Base-by-base conservation (phyloP, 2,797 vertebrate species). In the Sebastiscus tertius region DNA sequence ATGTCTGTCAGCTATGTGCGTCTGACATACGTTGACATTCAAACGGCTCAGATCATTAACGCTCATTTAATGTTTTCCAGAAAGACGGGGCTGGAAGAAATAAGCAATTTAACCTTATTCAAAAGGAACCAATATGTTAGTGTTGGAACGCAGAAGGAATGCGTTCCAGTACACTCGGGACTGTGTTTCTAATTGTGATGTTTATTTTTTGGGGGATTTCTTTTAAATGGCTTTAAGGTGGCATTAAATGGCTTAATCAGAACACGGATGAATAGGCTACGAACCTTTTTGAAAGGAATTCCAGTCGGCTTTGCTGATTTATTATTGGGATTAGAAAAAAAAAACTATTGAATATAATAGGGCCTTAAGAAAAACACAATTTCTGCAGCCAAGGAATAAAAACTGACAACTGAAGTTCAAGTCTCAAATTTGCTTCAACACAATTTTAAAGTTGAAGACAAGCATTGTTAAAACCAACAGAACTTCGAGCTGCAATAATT, bases 41-140 rank as follows among this genome's bases (percentile, higher is more conserved):
- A 76, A 84, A 81, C 66, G 2, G 62, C 31, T 83, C 72, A 24
- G 70, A 83, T 90, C 82, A 85, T 90, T 87, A 85, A 89, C 83
- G 81, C 74, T 64, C 86, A 67, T 85, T 80, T 91, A 90, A 93
- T 91, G 88, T 71, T 87, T 93, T 90, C 87, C 91, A 93, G 87
- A 89, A 62, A 62, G 27, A 82, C 60, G 24, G 60, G 69, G 73
- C 79, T 88, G 81, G 75, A 86, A 89, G 82, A 87, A 89, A 92
- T 83, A 75, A 78, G 79, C 72, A 59, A 61, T 85, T 86, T 87
- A 80, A 77, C 71, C 36, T 70, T 79, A 31, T 77, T 83, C 27
- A 80, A 75, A 46, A 89, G 81, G 75, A n/a, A 65, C 72, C 75
- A 68, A 64, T 67, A 56, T 89, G 83, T 88, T 91, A 16, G 46